Evolutionary conservation across 2,797 vertebrate genomes (phyloP), one percentile per base, ranked within the genome.

Genomic region (Pampus argenteus): DNA sequence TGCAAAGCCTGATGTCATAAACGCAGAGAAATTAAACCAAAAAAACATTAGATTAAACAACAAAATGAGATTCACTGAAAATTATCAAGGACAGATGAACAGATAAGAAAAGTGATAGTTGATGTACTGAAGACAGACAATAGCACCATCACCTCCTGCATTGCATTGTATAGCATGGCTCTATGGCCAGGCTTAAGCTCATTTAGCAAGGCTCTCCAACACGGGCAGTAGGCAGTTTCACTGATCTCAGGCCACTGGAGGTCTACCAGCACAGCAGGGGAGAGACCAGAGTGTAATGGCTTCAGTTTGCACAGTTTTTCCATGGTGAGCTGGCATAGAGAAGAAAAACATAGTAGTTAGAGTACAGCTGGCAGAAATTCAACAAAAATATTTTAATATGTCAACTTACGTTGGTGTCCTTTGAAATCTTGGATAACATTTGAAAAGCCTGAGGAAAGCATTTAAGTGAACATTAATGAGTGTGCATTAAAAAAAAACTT

Each of bases 321-420:
- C 86, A 92, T 66, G 68, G 93, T 92, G 88, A 95, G 88, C 95
- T 95, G 75, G 73, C 69, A 67, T 36, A 70, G n/a, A 55, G 60
- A 80, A 40, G 40, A 73, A 13, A 83, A 50, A 70, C 51, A 65
- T 15, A 14, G n/a, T 23, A 20, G 48, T 86, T 28, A 75, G 59
- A 34, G 25, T 11, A 28, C 48, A 66, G 45, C 3, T 45, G 62
- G 73, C 36, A 22, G 5, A 62, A 74, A 61, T 66, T 71, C 55
- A 71, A 17, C 11, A 31, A 56, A 84, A 50, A 57, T 23, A 36
- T 34, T 69, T 11, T 8, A 48, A 74, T 56, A 76, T 14, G 4
- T 78, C 18, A 83, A 93, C 97, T 96, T 93, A 97, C 96, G 26
- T 94, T 94, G 1, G 76, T 90, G 26, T 91, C 90, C 26, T 91